Conservation (phyloP, 2,797 vertebrate species). For the Jordanella pulchra region DNA sequence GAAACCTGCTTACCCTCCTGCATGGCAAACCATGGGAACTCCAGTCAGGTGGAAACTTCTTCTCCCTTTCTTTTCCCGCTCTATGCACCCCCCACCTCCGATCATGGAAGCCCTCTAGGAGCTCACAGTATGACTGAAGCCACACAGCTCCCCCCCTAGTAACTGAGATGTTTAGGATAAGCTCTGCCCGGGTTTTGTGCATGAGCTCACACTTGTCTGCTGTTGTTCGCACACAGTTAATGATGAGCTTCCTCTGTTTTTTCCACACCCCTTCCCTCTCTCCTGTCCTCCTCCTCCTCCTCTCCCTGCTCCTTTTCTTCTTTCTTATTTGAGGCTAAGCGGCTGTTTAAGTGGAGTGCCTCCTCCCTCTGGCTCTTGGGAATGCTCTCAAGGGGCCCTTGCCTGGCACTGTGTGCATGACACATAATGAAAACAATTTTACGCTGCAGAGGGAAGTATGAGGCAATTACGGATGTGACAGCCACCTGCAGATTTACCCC, state of each 20-base stretch:
- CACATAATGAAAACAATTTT: conserved; percentile 99
- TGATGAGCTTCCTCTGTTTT: conserved; percentile 92
- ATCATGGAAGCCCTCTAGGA: conserved; percentile 89
- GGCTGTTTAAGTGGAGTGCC: conserved; percentile 98
- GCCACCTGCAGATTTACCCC: conserved; percentile 98
- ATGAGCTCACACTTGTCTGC: conserved; percentile 90
- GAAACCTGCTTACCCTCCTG: conserved; percentile 99
- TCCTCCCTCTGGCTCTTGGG: conserved; percentile 95
- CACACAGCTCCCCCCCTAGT: conserved; percentile 85
- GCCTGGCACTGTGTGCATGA: conserved; percentile 96
- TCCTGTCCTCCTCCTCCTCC: conserved; percentile 77
- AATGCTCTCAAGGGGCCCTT: conserved; percentile 93
- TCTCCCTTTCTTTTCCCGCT: conserved; percentile 86
- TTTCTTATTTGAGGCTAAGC: conserved; percentile 86
- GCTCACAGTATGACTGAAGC: conserved; percentile 86
- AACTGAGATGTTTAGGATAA: conserved; percentile 97
- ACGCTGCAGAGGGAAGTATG: conserved; percentile 96
- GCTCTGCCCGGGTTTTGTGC: conserved; percentile 85
- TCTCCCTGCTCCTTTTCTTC: conserved; percentile 70
- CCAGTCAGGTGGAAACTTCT: conserved; percentile 99
- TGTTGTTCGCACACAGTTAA: conserved; percentile 92
- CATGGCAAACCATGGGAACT: conserved; percentile 99
- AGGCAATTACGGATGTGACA: conserved; percentile 99
- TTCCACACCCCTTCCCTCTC: conserved; percentile 78
- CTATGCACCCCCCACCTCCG: conserved; percentile 63